A percentile compares a stretch with the other conserved stretches of the same genome.
Evolutionary conservation across 2,797 vertebrate species (phyloP).

Genomic region (Ptychobarbus kaznakovi): DNA sequence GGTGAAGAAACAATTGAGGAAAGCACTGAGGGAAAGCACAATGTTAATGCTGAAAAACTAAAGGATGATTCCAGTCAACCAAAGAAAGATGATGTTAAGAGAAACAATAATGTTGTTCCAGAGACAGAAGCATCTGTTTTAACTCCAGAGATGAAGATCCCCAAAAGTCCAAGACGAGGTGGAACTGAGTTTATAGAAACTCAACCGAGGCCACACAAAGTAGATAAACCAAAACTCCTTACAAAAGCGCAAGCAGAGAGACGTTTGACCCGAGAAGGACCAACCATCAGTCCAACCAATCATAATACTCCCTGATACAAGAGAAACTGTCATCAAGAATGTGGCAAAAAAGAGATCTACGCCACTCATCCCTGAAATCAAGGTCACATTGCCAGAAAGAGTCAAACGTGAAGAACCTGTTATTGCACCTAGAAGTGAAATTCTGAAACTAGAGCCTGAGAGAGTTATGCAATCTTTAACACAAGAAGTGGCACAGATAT

Average conservation of each 20-base stretch:
- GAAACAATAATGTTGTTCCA: constrained; percentile 28
- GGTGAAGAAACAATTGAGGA: constrained; percentile 53
- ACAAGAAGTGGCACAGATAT: constrained; percentile 51
- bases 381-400: constrained; percentile 56
- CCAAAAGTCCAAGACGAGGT: constrained; percentile 38
- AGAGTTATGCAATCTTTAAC: constrained; percentile 62
- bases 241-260: constrained; percentile 52
- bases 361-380: constrained; percentile 57
- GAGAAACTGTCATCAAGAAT: constrained; percentile 58
- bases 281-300: constrained; percentile 46
- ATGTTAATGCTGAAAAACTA: constrained; percentile 18
- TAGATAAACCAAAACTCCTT: constrained; percentile 52
- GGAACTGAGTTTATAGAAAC: constrained; percentile 49
- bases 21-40: not conserved
- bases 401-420: constrained; percentile 60
- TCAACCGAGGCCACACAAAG: constrained; percentile 30
- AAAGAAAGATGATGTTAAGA: constrained; percentile 46
- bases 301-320: constrained; percentile 56
- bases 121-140: constrained; percentile 16
- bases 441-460: constrained; percentile 70
- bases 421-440: constrained; percentile 66
- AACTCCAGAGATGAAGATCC: constrained; percentile 11
- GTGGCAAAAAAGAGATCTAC: constrained; percentile 70
- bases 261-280: constrained; percentile 52
- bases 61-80: constrained; percentile 27